Evolutionary conservation across 2,888 invertebrate species (phyloP).

Genomic region (Agrotis exclamationis): DNA sequence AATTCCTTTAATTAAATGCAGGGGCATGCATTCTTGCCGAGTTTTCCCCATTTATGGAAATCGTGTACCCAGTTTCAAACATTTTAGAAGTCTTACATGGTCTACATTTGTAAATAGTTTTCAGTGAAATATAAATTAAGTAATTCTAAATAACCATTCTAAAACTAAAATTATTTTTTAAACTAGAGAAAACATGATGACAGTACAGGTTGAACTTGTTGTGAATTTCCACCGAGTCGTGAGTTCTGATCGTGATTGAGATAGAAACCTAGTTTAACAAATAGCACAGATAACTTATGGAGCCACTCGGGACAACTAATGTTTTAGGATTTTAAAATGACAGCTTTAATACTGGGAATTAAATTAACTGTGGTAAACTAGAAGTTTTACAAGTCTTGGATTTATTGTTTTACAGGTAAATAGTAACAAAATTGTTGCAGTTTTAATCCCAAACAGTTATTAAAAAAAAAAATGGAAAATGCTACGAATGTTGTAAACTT

Average conservation of each 20-base stretch:
- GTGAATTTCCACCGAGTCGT: conserved; percentile 26
- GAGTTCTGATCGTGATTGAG: conserved; percentile 41
- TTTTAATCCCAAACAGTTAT: too few relatives aligned
- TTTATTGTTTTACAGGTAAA: too few relatives aligned
- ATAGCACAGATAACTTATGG: neutral
- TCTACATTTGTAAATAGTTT: too few relatives aligned
- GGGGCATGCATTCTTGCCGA: neutral
- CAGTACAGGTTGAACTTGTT: conserved; percentile 17
- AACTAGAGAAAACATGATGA: conserved; percentile 11
- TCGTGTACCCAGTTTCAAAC: too few relatives aligned
- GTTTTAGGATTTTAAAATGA: conserved; percentile 1
- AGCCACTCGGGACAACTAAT: conserved; percentile 6
- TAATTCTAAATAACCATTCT: too few relatives aligned
- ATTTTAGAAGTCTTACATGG: too few relatives aligned
- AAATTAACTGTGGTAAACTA: neutral
- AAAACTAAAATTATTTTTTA: too few relatives aligned
- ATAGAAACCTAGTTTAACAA: conserved; percentile 10
- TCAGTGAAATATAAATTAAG: neutral
- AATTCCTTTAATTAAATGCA: neutral
- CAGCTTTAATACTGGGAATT: neutral
- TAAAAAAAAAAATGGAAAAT: too few relatives aligned
- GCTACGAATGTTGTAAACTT: too few relatives aligned
- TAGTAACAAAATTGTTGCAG: too few relatives aligned
- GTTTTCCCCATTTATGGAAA: too few relatives aligned
- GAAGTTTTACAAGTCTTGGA: neutral